These are phyloP conservation scores for Azemiops feae DNA, from an alignment of 2,113 vertebrate species.

Conservation along the genomic window DNA sequence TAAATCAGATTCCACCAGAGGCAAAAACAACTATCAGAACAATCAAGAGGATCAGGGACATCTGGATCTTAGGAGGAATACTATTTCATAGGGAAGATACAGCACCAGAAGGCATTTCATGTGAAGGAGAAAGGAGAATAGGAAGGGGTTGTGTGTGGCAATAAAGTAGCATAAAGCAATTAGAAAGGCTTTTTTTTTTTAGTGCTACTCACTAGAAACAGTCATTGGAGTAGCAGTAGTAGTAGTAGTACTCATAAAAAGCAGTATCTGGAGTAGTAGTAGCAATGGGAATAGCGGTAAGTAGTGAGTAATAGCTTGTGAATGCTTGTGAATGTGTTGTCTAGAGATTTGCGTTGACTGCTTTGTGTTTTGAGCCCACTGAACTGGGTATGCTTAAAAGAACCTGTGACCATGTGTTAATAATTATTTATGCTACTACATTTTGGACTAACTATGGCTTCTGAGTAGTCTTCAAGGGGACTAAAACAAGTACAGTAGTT, in stretches of 20 bases:
- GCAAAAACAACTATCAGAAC: background rate
- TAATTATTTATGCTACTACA: background rate
- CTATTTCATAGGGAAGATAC: background rate
- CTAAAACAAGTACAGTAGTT: background rate
- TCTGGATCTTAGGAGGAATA: background rate
- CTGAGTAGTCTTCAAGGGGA: background rate
- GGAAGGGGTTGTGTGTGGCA: background rate
- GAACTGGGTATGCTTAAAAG: background rate
- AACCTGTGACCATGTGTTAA: background rate
- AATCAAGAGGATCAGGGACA: background rate
- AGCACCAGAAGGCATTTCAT: background rate
- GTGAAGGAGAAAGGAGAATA: background rate
- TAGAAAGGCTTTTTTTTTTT: background rate
- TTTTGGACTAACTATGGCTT: background rate
- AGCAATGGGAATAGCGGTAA: background rate
- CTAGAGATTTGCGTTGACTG: background rate
- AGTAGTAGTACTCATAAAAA: too few species aligned
- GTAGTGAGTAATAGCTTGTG: background rate
- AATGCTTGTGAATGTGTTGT: background rate
- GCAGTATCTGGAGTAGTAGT: background rate
- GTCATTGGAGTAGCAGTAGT: too few species aligned
- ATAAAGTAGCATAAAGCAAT: background rate
- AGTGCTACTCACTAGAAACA: background rate
- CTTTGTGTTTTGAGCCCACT: background rate
- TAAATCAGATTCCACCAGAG: background rate